A percentile compares a stretch with the other conserved stretches of the same genome.
Conservation (phyloP, 2,797 vertebrate species). For the Muscicapa comitata region DNA sequence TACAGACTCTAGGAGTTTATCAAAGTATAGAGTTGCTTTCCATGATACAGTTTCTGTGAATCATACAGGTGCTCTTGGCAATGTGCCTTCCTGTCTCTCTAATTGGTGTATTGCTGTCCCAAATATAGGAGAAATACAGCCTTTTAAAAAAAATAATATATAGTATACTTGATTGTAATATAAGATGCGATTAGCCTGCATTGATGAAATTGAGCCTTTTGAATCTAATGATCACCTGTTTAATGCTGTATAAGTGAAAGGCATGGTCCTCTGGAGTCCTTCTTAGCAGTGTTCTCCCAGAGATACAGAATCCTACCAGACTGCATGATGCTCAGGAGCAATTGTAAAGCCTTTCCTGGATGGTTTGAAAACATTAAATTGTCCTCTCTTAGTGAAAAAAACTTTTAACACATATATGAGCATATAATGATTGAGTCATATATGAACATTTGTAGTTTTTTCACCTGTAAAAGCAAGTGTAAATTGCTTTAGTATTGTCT, state of each 20-base stretch:
- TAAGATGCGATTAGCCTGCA: neutral
- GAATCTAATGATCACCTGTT: neutral
- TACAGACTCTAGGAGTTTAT: neutral
- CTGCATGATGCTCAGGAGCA: neutral
- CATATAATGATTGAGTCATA: fast-evolving
- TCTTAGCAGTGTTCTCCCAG: neutral
- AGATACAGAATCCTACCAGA: neutral
- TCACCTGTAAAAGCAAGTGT: neutral
- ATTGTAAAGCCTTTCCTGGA: neutral
- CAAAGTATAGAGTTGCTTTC: neutral
- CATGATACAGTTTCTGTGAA: neutral
- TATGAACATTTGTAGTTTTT: neutral
- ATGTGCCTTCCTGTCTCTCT: neutral
- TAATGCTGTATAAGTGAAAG: neutral
- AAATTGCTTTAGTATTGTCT: neutral
- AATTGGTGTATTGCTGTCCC: neutral
- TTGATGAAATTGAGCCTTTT: neutral
- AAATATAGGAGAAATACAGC: neutral
- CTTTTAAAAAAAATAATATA: too few species aligned
- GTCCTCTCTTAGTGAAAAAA: neutral
- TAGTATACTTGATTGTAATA: neutral
- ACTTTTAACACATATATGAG: neutral
- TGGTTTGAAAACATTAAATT: neutral
- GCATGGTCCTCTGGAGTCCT: neutral
- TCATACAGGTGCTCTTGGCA: neutral